These are phyloP conservation scores for Cyanoderma ruficeps DNA, from an alignment of 2,113 vertebrate genomes.

Conservation along the genomic window DNA sequence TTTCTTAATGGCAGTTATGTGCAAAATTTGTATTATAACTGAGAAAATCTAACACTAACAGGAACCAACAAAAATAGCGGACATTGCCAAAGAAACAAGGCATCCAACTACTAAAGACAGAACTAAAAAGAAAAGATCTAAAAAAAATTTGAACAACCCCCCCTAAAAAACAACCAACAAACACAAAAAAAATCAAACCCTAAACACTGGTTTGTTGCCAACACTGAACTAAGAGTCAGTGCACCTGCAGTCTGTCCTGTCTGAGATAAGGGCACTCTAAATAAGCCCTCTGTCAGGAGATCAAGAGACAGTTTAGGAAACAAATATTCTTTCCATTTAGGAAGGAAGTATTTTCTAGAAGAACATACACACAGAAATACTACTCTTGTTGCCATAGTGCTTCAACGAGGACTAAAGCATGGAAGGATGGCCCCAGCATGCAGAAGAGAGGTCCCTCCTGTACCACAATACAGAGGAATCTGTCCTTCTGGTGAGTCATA, in stretches of 20 bases:
- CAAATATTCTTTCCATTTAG: background rate
- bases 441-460: background rate
- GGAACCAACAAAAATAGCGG: background rate
- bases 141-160: background rate
- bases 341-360: background rate
- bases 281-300: background rate
- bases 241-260: too few species aligned
- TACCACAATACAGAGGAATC: background rate
- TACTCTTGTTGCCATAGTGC: background rate
- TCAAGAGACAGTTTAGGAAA: background rate
- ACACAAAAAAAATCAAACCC: background rate
- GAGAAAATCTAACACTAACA: background rate
- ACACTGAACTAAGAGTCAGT: background rate
- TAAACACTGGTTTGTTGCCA: background rate
- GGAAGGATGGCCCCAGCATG: background rate
- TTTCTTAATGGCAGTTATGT: background rate
- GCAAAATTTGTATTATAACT: background rate
- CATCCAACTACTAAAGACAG: background rate
- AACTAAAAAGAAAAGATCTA: background rate
- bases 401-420: rapidly evolving
- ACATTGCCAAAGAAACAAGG: background rate
- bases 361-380: background rate
- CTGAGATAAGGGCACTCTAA: background rate
- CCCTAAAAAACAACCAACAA: background rate
- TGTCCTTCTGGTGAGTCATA: background rate